Base-by-base conservation (phyloP, 64 coral and sea anemone genomes). In the Astreopora myriophthalma region DNA sequence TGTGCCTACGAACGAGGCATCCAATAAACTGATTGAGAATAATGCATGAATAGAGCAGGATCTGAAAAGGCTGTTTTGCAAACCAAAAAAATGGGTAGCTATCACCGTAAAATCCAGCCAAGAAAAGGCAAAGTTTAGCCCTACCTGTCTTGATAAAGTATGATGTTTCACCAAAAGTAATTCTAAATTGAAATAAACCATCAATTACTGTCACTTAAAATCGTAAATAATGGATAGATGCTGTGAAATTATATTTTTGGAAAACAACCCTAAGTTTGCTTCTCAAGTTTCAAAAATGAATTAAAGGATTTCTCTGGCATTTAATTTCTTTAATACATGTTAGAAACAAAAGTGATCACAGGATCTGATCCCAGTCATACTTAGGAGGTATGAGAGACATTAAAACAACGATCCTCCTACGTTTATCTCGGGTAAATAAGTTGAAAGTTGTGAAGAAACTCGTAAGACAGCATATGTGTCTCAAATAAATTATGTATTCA, bases 151-250 rank as follows among this genome's bases (percentile, higher is more conserved):
- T 55, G 22, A 24, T 55, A 80, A 55, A 83, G 79, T 36, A 36
- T 83, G 79, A 83, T 37, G 79, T 64, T 83, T 83, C 79, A 83
- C 79, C 55, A 64, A 83, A 83, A 64, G 79, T 83, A 65, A 83
- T 83, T 64, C 79, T 83, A 83, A 64, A 83, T 83, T 83, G 57
- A 83, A 83, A 83, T 65, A 83, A 83, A 83, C 34, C 79, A 83
- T 83, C 55, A 64, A 83, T 64, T 37, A 83, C 57, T 65, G 79
- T 83, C 79, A 83, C 52, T 83, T 49, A 38, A 36, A 73, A 73
- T 36, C 31, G 1, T 37, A 20, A 73, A 37, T 37, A 36, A 73
- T 19, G 11, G 70, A 25, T 16, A 55, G 61, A 24, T 3, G 24
- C 9, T 64, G 24, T 9, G 5, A 46, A 46, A 46, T 46, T 46